Conservation (phyloP, 2,113 vertebrate species). For the Gymnobelideus leadbeateri region DNA sequence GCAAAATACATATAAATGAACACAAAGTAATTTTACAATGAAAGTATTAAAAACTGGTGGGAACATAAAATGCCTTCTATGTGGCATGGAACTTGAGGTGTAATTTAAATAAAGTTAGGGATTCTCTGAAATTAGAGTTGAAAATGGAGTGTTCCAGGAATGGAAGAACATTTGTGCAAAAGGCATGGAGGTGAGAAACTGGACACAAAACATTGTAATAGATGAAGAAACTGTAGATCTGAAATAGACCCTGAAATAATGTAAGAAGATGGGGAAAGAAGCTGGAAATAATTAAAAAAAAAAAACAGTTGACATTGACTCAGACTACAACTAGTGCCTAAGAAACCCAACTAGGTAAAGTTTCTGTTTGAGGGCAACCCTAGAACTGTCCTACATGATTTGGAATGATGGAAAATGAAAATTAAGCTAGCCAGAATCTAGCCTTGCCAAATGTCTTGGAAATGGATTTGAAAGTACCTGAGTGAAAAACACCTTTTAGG, state of each 20-base stretch:
- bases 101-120: not conserved
- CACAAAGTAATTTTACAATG: not conserved
- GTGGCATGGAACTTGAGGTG: not conserved
- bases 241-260: not conserved
- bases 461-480: not conserved
- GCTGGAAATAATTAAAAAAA: not conserved
- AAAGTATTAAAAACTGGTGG: not conserved
- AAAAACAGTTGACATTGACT: not conserved
- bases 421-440: not conserved
- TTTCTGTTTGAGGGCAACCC: not conserved
- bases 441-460: not conserved
- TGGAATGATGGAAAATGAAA: not conserved
- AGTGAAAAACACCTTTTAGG: not conserved
- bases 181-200: not conserved
- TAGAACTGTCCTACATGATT: not conserved
- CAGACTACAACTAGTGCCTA: not conserved
- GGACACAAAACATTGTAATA: not conserved
- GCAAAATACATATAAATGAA: not conserved
- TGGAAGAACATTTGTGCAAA: not conserved
- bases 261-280: not conserved
- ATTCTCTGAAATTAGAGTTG: not conserved
- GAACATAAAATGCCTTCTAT: not conserved
- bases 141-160: not conserved
- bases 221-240: not conserved
- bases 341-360: not conserved